phyloP scores from a whole-genome alignment of 2,888 invertebrate genomes.

The Leptopilina myrica region DNA sequence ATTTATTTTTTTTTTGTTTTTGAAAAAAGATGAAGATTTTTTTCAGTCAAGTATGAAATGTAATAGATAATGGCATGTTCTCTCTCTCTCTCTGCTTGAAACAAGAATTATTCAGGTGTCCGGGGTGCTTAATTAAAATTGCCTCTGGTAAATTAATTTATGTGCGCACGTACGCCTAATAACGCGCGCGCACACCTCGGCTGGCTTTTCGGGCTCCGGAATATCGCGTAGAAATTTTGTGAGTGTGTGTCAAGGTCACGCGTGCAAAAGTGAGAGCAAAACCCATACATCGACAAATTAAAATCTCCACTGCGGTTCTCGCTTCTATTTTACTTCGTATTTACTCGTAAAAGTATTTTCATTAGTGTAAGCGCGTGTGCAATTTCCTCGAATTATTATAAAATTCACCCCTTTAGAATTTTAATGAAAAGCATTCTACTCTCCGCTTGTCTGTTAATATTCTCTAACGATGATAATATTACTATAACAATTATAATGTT shows the following conservation, averaged over 20 bases:
- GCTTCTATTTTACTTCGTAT: neutral
- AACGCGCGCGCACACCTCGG: conserved; percentile 1
- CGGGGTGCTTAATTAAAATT: conserved; percentile 24
- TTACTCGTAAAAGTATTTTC: neutral
- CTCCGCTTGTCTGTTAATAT: too few relatives aligned
- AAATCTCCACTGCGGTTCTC: conserved; percentile 5
- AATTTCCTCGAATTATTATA: too few relatives aligned
- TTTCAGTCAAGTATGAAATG: neutral
- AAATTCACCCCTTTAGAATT: too few relatives aligned
- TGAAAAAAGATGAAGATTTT: too few relatives aligned
- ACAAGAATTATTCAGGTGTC: conserved; percentile 3
- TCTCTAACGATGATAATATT: too few relatives aligned
- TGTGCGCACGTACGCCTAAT: conserved; percentile 5
- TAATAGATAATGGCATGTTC: neutral
- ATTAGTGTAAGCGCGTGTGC: neutral
- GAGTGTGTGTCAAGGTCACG: conserved; percentile 10
- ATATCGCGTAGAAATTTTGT: too few relatives aligned
- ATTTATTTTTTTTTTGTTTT: too few relatives aligned
- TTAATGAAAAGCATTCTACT: too few relatives aligned
- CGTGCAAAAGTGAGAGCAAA: conserved; percentile 15
- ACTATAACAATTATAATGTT: neutral
- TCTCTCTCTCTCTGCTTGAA: neutral
- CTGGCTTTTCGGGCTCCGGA: too few relatives aligned
- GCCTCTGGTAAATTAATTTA: conserved; percentile 19
- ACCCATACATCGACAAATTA: neutral